A percentile compares a stretch with the other conserved stretches of the same genome.
These are phyloP conservation scores for Stictonetta naevosa DNA, from an alignment of 2,113 vertebrate species.

Conservation along the genomic window DNA sequence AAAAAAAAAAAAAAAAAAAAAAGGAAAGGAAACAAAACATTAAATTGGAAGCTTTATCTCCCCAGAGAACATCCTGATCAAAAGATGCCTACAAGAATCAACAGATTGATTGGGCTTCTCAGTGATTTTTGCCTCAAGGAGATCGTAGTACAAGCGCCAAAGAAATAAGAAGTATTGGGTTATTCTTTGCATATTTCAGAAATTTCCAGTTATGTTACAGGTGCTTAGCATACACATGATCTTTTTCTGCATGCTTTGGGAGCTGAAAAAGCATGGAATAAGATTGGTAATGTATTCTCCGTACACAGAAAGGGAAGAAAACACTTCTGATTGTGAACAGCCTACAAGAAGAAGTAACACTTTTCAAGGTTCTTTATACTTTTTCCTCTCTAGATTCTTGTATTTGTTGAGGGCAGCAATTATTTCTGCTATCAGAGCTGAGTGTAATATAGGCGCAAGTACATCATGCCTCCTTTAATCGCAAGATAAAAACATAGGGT, in stretches of 20 bases:
- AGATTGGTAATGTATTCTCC: neutral
- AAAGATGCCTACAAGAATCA: neutral
- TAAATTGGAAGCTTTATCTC: neutral
- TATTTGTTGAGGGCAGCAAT: neutral
- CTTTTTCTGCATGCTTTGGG: neutral
- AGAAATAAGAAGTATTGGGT: neutral
- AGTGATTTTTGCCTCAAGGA: neutral
- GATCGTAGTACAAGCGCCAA: neutral
- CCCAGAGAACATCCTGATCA: neutral
- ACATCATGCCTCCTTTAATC: neutral
- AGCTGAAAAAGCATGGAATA: neutral
- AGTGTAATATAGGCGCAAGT: neutral
- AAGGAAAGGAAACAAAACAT: neutral
- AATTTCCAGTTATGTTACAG: neutral
- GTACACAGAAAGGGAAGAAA: neutral
- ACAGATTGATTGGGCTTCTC: neutral
- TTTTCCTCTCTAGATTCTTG: neutral
- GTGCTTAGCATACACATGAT: neutral
- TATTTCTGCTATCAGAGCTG: neutral
- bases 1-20: no score
- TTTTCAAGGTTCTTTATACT: neutral
- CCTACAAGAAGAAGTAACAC: neutral
- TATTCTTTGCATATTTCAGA: neutral
- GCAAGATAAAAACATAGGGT: neutral
- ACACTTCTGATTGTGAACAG: neutral